Conservation (phyloP, 2,113 vertebrate species). For the Cyprinus carpio region DNA sequence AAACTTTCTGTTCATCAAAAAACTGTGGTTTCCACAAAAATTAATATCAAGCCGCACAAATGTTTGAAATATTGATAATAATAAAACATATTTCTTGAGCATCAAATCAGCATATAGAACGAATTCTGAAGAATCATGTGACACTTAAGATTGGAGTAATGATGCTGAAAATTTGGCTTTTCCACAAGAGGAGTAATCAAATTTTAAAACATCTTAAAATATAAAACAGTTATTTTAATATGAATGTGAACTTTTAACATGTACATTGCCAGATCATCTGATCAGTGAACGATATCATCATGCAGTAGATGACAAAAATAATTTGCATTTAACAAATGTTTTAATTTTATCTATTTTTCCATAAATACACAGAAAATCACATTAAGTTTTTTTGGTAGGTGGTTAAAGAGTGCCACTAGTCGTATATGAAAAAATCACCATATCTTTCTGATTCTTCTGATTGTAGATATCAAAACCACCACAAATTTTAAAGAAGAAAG, state of each 20-base stretch:
- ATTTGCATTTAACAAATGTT: not conserved
- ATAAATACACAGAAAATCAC: not conserved
- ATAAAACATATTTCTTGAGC: not conserved
- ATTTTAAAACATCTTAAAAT: no score
- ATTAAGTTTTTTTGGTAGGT: no score
- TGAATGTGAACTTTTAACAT: not conserved
- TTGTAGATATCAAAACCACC: no score
- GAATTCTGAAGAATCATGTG: not conserved
- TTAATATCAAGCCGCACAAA: no score
- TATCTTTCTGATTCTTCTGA: no score
- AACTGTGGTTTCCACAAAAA: no score
- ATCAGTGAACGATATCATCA: not conserved
- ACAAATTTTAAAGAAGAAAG: not conserved
- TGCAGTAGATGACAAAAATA: not conserved
- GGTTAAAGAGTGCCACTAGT: not conserved
- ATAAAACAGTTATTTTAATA: no score
- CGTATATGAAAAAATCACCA: no score
- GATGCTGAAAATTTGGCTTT: not conserved
- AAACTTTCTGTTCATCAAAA: no score
- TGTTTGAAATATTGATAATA: no score
- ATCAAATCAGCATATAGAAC: not conserved
- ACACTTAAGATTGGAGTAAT: not conserved
- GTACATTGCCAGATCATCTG: not conserved
- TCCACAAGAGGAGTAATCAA: not conserved
- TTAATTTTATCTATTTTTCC: not conserved